Evolutionary conservation across 30 jellyfish, hydroid and myxozoan genomes (phyloP).

Genomic region (Cassiopea xamachana): DNA sequence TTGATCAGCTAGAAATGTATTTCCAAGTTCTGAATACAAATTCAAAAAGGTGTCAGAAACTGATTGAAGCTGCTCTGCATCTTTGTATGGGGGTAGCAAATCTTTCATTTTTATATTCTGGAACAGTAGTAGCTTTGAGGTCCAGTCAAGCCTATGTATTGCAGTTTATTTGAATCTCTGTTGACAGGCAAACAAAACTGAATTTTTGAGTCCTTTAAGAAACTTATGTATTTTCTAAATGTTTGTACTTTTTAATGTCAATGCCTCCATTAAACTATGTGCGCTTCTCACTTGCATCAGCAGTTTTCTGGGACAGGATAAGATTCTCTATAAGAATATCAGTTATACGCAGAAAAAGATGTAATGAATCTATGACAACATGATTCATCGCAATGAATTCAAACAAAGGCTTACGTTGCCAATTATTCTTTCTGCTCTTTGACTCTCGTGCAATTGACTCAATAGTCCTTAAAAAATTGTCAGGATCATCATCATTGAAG

Average conservation of each 20-base stretch:
- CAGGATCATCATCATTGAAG: neutral
- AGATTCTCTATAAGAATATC: neutral
- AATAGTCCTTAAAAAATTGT: neutral
- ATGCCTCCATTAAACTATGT: neutral
- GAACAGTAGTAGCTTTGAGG: neutral
- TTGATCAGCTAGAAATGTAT: neutral
- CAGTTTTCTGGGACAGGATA: neutral
- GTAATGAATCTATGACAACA: neutral
- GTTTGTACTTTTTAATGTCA: neutral
- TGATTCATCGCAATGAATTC: neutral
- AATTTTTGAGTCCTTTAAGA: too few relatives aligned
- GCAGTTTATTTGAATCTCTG: neutral
- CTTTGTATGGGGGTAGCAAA: neutral
- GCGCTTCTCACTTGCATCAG: neutral
- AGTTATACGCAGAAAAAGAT: neutral
- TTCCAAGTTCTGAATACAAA: neutral
- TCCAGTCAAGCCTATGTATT: neutral
- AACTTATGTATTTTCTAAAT: too few relatives aligned
- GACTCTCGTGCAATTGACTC: neutral
- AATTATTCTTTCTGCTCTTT: neutral
- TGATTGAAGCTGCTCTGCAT: neutral
- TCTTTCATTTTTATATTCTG: too few relatives aligned
- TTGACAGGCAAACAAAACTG: neutral
- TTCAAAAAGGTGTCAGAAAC: neutral
- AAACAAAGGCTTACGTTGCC: neutral